These are phyloP conservation scores for Tragelaphus scriptus DNA, from an alignment of 2,113 vertebrate genomes.

Conservation along the genomic window DNA sequence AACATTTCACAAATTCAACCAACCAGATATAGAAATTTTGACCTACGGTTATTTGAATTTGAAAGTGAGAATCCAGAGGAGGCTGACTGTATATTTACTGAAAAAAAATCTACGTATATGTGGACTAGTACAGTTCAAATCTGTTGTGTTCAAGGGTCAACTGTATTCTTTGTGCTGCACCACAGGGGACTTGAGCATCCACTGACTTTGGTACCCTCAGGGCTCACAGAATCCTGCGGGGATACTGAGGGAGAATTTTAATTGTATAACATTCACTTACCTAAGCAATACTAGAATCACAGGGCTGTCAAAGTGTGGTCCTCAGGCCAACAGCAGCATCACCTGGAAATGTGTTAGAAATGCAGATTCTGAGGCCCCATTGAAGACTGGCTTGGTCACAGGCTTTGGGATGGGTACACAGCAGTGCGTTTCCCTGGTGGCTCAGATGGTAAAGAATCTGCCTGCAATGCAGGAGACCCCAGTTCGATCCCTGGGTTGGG, in stretches of 20 bases:
- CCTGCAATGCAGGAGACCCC: neutral
- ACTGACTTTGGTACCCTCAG: neutral
- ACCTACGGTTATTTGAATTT: neutral
- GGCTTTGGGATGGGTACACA: neutral
- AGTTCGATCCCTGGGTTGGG: neutral
- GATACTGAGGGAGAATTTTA: neutral
- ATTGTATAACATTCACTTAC: neutral
- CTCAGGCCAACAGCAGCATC: neutral
- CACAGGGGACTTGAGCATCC: neutral
- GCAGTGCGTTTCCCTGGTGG: neutral
- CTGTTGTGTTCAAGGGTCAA: neutral
- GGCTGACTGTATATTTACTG: neutral
- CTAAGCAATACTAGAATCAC: neutral
- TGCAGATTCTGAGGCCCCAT: neutral
- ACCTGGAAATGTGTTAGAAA: neutral
- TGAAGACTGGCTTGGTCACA: neutral
- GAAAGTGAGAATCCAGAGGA: neutral
- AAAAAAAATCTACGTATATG: neutral
- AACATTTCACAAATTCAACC: neutral
- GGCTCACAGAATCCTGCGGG: fast-evolving
- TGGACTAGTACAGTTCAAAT: neutral
- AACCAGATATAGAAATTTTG: neutral
- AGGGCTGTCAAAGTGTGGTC: neutral
- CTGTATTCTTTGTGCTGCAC: neutral
- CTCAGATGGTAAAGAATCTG: neutral